Evolutionary conservation across 2,888 invertebrate genomes (phyloP).

Genomic region (Leptura quadrifasciata): DNA sequence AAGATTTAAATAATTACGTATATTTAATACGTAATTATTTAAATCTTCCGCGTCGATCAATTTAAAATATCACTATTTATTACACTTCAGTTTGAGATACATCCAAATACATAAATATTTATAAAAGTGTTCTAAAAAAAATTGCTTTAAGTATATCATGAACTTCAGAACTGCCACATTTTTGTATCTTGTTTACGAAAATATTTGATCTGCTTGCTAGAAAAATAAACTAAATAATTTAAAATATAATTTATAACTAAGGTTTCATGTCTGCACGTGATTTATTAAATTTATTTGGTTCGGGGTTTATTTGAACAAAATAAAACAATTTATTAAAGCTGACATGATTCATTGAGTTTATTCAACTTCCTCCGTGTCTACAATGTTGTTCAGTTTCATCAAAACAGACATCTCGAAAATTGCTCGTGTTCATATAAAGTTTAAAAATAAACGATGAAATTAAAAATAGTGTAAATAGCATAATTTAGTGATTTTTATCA

Average conservation of each 20-base stretch:
- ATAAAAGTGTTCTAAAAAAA: constrained; percentile 3
- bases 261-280: not conserved
- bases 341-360: constrained; percentile 7
- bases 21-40: not conserved
- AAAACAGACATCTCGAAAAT: not conserved
- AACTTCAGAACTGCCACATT: not conserved
- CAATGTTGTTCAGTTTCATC: not conserved
- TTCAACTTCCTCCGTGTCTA: not conserved
- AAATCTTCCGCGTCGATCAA: not conserved
- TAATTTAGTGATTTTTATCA: no score
- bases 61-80: not conserved
- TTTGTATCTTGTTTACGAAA: not conserved
- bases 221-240: constrained; percentile 1
- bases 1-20: no score
- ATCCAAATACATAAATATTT: not conserved
- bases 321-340: constrained; percentile 4
- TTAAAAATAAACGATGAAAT: not conserved
- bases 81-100: not conserved
- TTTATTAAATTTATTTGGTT: not conserved
- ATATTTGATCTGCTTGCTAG: not conserved
- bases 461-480: not conserved
- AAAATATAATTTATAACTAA: not conserved
- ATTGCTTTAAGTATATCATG: constrained; percentile 6
- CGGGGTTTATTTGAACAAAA: constrained; percentile 3
- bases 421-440: not conserved